Evolutionary conservation across 2,113 vertebrate species (phyloP), one percentile per base, ranked within the genome.

Genomic region (Mohoua ochrocephala): DNA sequence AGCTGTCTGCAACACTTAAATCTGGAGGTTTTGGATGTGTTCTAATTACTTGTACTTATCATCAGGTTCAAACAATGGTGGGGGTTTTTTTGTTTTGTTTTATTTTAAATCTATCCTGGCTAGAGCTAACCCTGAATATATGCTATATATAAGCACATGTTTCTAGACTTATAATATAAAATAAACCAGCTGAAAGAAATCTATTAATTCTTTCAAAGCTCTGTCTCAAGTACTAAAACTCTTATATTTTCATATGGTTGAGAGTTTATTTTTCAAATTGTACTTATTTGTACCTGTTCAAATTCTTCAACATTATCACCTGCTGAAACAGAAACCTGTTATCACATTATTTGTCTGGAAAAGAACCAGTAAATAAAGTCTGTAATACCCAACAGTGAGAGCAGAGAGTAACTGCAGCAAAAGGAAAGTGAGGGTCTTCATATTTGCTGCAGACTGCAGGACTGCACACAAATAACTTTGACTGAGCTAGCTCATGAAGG

Each of bases 11-110:
- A 49, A n/a, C 27, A 41, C 21, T 44, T 50, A 35, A 37, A 80
- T 31, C 50, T n/a, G 37, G 17, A 4, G 3, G 3, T 4, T 76
- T n/a, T 11, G 18, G 22, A 67, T 44, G 13, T 7, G 10, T 35
- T 77, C 22, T 56, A 79, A 22, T 76, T 30, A 77, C 15, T 47
- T 52, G 5, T 10, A 50, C 2, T 6, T 30, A 70, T 30, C 17
- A 81, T 27, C 37, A 35, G 11, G 30, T 69, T 61, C 24, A 68
- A 75, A 53, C 19, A 67, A 16, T 39, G 30, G 21, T 27, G 21
- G 3, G 11, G n/a, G 10, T 3, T 24, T 3, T 18, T 41, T 37
- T n/a, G n/a, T 24, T 63, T 1, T 0, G 26, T 49, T 49, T 82
- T 27, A 4, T 39, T 59, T 44, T 19, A 33, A 53, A 61, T 83